Evolutionary conservation across 35 echinoderm and acorn worm species (phyloP).

Genomic region (Ptychodera flava): DNA sequence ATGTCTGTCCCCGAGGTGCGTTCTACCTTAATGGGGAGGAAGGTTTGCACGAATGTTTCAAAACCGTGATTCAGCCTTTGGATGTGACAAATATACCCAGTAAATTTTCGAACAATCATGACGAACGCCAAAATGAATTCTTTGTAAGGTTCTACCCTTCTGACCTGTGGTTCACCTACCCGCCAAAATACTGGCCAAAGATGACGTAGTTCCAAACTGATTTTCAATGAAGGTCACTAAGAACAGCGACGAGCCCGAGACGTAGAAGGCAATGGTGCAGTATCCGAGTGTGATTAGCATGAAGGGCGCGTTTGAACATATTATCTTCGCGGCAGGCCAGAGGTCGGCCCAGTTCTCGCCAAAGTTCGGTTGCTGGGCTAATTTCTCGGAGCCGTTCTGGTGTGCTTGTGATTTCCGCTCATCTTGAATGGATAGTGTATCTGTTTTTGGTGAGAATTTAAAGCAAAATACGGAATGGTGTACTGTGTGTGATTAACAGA

Average conservation of each 20-base stretch:
- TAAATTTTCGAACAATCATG: too few relatives aligned
- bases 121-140: too few relatives aligned
- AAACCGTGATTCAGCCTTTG: too few relatives aligned
- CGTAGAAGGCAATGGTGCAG: slow-evolving; percentile 22
- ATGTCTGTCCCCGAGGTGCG: too few relatives aligned
- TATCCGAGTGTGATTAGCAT: slow-evolving; percentile 29
- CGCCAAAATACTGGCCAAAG: slow-evolving; percentile 9
- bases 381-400: not conserved
- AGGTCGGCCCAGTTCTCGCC: slow-evolving; percentile 32
- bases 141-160: too few relatives aligned
- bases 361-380: slow-evolving; percentile 17
- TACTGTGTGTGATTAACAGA: too few relatives aligned
- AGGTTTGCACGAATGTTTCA: too few relatives aligned
- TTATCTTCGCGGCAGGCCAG: slow-evolving; percentile 34
- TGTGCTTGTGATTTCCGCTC: slow-evolving; percentile 26
- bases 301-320: slow-evolving; percentile 51
- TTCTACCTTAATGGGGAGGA: too few relatives aligned
- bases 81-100: too few relatives aligned
- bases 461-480: too few relatives aligned
- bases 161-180: too few relatives aligned
- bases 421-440: not conserved
- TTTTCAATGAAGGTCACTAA: slow-evolving; percentile 28
- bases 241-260: slow-evolving; percentile 17
- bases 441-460: too few relatives aligned
- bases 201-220: slow-evolving; percentile 30